phyloP scores from a whole-genome alignment of 2,888 invertebrate species.

The Pediacus dermestoides region DNA sequence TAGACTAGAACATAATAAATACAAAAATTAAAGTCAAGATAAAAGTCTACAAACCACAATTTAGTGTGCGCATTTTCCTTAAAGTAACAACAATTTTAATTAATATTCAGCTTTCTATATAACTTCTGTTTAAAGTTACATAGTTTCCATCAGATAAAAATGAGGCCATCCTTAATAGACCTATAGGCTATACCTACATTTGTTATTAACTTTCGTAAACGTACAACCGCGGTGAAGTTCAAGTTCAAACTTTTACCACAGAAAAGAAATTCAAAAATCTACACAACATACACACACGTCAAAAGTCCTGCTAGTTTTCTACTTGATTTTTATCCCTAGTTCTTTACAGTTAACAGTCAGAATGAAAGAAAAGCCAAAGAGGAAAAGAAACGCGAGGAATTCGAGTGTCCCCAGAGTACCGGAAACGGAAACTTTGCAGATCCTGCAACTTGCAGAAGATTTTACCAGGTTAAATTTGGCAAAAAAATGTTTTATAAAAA shows the following conservation, averaged over 20 bases:
- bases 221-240: not conserved
- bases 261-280: conserved; percentile 12
- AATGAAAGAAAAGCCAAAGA: conserved; percentile 48
- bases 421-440: conserved; percentile 89
- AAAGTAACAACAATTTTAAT: not conserved
- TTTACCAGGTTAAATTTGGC: conserved; percentile 70
- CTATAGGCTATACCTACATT: conserved; percentile 1
- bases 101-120: conserved; percentile 8
- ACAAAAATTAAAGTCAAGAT: too few relatives aligned
- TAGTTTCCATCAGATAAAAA: conserved; percentile 10
- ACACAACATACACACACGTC: not conserved
- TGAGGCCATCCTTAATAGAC: conserved; percentile 9
- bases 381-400: conserved; percentile 62
- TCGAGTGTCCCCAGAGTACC: conserved; percentile 74
- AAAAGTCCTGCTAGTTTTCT: conserved; percentile 10
- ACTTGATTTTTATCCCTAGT: conserved; percentile 30
- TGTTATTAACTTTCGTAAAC: conserved; percentile 2
- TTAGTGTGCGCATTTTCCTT: too few relatives aligned
- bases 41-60: too few relatives aligned
- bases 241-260: conserved; percentile 9
- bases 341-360: conserved; percentile 49
- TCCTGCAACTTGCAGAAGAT: conserved; percentile 80
- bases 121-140: conserved; percentile 7
- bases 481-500: not conserved
- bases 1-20: too few relatives aligned